A percentile compares a stretch with the other conserved stretches of the same genome.
Conservation (phyloP, 2,113 vertebrate genomes). For the Peromyscus californicus region DNA sequence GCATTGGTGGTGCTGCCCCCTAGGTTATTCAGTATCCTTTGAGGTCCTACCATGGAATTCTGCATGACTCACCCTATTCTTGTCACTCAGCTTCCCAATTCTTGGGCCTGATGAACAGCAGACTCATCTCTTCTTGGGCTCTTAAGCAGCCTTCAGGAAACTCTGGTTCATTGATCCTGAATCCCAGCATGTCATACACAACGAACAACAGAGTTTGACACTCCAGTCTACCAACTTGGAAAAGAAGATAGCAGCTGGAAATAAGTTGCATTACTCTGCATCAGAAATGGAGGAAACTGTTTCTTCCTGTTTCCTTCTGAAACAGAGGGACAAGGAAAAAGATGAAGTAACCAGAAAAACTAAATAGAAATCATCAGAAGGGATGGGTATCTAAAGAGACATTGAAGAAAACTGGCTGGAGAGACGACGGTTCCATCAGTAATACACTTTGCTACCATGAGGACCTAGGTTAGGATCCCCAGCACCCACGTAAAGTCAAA, state of each 20-base stretch:
- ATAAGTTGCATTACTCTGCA: background rate
- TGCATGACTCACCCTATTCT: rapidly evolving
- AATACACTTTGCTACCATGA: background rate
- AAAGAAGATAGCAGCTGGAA: background rate
- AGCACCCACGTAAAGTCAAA: background rate
- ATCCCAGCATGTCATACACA: background rate
- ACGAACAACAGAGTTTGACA: background rate
- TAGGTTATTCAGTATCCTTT: background rate
- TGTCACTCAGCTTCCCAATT: background rate
- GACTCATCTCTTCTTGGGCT: background rate
- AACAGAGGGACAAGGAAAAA: background rate
- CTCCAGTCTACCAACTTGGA: background rate
- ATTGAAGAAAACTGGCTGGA: background rate
- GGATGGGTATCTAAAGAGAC: background rate
- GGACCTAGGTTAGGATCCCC: background rate
- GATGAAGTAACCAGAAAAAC: background rate
- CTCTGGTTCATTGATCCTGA: background rate
- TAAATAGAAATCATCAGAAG: background rate
- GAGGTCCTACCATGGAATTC: background rate
- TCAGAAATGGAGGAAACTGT: background rate
- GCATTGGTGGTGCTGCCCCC: too few species aligned
- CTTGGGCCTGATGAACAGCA: background rate
- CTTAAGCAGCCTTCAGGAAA: too few species aligned
- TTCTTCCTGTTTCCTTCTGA: background rate
- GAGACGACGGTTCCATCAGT: background rate